phyloP scores from a whole-genome alignment of 2,113 vertebrate species.

The Puntigrus tetrazona region DNA sequence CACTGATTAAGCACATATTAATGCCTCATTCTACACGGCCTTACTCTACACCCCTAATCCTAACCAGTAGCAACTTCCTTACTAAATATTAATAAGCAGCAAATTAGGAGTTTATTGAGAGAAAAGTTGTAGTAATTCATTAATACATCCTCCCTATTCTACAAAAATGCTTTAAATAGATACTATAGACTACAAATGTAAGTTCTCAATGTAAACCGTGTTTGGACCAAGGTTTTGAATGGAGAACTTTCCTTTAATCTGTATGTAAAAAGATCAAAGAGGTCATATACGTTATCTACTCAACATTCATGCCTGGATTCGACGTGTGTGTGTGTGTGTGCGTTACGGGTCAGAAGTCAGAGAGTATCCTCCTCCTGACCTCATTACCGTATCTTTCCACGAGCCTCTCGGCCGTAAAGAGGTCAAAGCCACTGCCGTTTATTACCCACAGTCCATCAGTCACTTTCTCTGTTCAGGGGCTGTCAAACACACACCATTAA shows the following conservation, averaged over 20 bases:
- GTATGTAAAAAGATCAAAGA: not conserved
- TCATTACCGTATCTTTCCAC: conserved; percentile 44
- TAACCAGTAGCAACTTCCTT: too few relatives aligned
- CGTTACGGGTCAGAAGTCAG: conserved; percentile 7
- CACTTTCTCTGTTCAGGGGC: conserved; percentile 47
- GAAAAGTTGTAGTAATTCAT: too few relatives aligned
- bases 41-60: too few relatives aligned
- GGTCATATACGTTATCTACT: too few relatives aligned
- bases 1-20: too few relatives aligned
- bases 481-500: conserved; percentile 12
- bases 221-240: not conserved
- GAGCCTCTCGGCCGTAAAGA: conserved; percentile 34
- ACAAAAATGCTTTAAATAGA: too few relatives aligned
- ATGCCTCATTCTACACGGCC: too few relatives aligned
- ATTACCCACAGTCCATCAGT: conserved; percentile 64
- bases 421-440: conserved; percentile 55
- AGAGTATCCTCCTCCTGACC: conserved; percentile 26
- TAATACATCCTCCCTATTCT: too few relatives aligned
- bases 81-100: too few relatives aligned
- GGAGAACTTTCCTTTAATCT: not conserved
- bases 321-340: not conserved
- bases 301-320: not conserved
- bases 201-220: not conserved
- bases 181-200: not conserved
- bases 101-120: too few relatives aligned